Base-by-base conservation (phyloP, 2,797 vertebrate genomes). In the Halcyon leucocephala region DNA sequence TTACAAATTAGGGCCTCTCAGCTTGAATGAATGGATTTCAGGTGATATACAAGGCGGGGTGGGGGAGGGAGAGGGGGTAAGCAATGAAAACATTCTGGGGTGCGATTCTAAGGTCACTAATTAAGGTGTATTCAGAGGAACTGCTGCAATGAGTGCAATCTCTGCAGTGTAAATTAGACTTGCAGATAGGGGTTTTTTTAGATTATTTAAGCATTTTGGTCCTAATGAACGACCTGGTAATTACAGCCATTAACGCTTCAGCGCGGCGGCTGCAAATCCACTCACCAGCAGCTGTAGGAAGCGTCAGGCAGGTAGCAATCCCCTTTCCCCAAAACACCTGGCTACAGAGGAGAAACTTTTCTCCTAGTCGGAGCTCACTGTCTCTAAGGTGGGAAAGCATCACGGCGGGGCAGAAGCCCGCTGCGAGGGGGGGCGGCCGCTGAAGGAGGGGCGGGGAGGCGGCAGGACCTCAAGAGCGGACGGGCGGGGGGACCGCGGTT, bases 361-460 rank as follows among this genome's bases (percentile, higher is more conserved):
- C 44, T 26, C 18, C 31, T 28, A 9, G 62, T 5, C 13, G 14
- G n/a, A 22, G 49, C 62, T n/a, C 25, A 0, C 52, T 2, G 20
- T 12, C 46, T 28, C 49, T 12, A 6, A 12, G 29, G 73, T 10
- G 55, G 33, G 25, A 13, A 69, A 49, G 70, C 48, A 33, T 1
- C 21, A 0, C 19, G 26, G n/a, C 0, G 5, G 24, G 37, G 29
- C 4, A 18, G 41, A 54, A 1, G 13, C 35, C 54, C 15, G 17
- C 82, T 12, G 61, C 14, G 11, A 61, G 51, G 12, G 37, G 37
- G 8, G 15, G 7, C 33, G 29, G n/a, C 19, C 3, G 22, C 58
- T 7, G 35, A 6, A 21, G 29, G 48, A 15, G 9, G 31, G 11
- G 10, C 5, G 13, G 20, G 29, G 67, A 9, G 19, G 19, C 12